These are phyloP conservation scores for Pseudochromis fuscus DNA, from an alignment of 2,797 vertebrate genomes.

Conservation along the genomic window DNA sequence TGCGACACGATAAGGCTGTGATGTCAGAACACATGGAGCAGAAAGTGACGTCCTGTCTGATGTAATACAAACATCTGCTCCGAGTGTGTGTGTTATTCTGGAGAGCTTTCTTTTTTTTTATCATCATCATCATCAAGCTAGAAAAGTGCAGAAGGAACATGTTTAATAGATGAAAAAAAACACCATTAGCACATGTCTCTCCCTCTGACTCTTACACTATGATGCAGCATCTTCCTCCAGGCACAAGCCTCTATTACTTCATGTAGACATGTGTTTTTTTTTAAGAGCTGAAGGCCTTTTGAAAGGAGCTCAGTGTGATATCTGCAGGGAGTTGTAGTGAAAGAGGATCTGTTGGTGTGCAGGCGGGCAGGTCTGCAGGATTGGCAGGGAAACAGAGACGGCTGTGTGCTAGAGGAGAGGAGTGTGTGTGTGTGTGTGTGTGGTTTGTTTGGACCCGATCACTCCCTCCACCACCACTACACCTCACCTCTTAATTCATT, in stretches of 20 bases:
- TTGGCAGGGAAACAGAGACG: slow-evolving; percentile 62
- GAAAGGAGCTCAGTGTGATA: slow-evolving; percentile 55
- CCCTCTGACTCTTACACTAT: too few species aligned
- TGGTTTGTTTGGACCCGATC: slow-evolving; percentile 2
- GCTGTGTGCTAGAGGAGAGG: slow-evolving; percentile 51
- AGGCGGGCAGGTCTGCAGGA: slow-evolving; percentile 45
- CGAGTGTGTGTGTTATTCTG: not conserved
- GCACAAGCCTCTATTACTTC: slow-evolving; percentile 28
- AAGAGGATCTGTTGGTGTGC: slow-evolving; percentile 68
- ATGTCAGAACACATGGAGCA: slow-evolving; percentile 19
- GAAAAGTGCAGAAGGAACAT: too few species aligned
- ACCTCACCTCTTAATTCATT: not conserved
- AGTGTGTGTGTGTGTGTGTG: slow-evolving; percentile 2
- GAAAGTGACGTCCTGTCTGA: not conserved
- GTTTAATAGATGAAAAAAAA: too few species aligned
- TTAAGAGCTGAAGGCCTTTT: slow-evolving; percentile 41
- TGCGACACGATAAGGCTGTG: not conserved
- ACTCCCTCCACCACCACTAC: not conserved
- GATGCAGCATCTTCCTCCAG: not conserved
- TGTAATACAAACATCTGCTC: not conserved
- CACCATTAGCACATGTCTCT: too few species aligned
- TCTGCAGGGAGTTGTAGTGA: slow-evolving; percentile 44
- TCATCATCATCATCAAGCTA: not conserved
- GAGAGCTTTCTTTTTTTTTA: not conserved
- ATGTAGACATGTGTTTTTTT: slow-evolving; percentile 14